phyloP scores from a whole-genome alignment of 2,797 vertebrate species.

The Oophaga sylvatica region DNA sequence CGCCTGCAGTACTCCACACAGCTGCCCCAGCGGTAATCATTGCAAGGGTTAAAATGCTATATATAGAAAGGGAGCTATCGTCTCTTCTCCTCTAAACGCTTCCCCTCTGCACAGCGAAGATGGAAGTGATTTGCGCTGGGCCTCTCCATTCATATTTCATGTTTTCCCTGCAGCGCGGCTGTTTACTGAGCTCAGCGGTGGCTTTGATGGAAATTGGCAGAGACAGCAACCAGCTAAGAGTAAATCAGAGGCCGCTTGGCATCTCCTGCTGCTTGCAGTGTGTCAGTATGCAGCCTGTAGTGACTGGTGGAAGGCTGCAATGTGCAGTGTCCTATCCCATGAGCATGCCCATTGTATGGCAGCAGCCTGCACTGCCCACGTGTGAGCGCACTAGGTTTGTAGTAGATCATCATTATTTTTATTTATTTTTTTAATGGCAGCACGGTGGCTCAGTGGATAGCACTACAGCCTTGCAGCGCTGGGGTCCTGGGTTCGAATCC shows the following conservation, averaged over 20 bases:
- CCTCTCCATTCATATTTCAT: conserved; percentile 61
- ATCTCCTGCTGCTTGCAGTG: conserved; percentile 31
- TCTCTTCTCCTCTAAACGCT: conserved; percentile 19
- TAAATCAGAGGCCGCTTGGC: conserved; percentile 62
- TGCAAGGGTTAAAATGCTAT: conserved; percentile 25
- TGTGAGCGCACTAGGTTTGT: no score
- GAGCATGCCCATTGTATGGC: not conserved
- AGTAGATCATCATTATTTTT: no score
- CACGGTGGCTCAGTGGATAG: no score
- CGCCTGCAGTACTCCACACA: not conserved
- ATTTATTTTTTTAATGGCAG: no score
- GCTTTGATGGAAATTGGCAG: conserved; percentile 65
- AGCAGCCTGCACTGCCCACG: not conserved
- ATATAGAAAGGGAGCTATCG: not conserved
- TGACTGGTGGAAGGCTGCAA: not conserved
- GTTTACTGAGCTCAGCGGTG: conserved; percentile 55
- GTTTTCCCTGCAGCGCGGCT: conserved; percentile 57
- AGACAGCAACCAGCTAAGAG: conserved; percentile 65
- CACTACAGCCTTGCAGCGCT: no score
- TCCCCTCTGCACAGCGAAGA: conserved; percentile 47
- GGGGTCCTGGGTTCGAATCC: no score
- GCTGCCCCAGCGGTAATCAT: not conserved
- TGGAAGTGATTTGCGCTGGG: conserved; percentile 61
- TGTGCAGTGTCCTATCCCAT: not conserved
- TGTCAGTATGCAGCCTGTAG: conserved; percentile 31